Evolutionary conservation across 2,797 vertebrate genomes (phyloP).

Genomic region (Argya squamiceps): DNA sequence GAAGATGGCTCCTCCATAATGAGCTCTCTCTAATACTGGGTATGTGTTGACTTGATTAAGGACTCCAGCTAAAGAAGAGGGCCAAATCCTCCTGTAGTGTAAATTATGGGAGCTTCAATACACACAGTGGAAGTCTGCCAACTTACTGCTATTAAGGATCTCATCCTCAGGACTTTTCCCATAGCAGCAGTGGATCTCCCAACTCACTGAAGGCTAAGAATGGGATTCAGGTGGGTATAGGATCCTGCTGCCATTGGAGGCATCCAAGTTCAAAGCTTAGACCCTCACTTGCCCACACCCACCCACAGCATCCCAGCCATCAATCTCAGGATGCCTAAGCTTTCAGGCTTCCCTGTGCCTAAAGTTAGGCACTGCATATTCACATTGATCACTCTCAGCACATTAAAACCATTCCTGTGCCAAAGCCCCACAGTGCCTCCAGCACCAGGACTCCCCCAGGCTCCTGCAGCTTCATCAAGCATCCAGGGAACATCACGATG

Average conservation of each 20-base stretch:
- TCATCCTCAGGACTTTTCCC: background rate
- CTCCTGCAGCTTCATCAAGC: background rate
- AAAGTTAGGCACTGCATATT: background rate
- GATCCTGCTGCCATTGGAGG: background rate
- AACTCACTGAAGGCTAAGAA: background rate
- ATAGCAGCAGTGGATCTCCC: background rate
- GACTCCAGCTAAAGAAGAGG: background rate
- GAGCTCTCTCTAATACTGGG: background rate
- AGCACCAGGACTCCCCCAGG: background rate
- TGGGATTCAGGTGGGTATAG: background rate
- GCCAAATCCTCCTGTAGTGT: background rate
- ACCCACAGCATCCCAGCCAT: background rate
- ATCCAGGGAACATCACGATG: background rate
- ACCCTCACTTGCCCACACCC: background rate
- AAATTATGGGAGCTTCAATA: background rate
- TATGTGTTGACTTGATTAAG: background rate
- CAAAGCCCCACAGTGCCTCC: background rate
- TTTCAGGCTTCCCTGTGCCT: background rate
- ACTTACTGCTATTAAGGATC: background rate
- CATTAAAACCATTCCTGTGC: background rate
- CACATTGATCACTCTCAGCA: background rate
- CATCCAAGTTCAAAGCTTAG: background rate
- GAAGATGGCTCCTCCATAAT: background rate
- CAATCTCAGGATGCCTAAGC: background rate
- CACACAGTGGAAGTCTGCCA: background rate